Conservation (phyloP, 2,797 vertebrate species). For the Danio tinwini region DNA sequence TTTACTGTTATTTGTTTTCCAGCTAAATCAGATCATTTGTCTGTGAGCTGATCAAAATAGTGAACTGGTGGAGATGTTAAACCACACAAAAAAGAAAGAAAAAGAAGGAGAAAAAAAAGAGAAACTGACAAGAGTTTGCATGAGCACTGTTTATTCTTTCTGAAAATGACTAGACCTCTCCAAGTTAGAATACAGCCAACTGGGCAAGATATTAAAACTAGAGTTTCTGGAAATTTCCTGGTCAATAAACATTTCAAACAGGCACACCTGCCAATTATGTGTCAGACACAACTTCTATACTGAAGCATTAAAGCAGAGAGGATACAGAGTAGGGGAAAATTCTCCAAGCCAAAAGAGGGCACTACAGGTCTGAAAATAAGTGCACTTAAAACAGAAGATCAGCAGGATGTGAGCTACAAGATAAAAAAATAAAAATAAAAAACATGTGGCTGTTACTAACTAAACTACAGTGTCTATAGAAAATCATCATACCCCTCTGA, state of each 20-base stretch:
- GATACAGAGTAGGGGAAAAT: constrained; percentile 1
- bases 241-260: constrained; percentile 66
- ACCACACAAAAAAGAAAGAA: constrained; percentile 59
- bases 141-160: constrained; percentile 62
- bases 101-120: not conserved
- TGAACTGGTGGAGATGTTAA: constrained; percentile 53
- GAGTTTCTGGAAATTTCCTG: constrained; percentile 61
- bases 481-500: too few species aligned
- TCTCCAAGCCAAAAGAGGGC: not conserved
- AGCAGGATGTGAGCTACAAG: not conserved
- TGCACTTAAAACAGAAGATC: not conserved
- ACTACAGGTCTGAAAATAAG: constrained; percentile 7
- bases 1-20: too few species aligned
- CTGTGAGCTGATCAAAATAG: constrained; percentile 33
- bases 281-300: constrained; percentile 41
- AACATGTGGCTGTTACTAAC: not conserved
- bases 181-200: constrained; percentile 58
- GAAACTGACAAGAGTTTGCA: constrained; percentile 71
- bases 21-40: too few species aligned
- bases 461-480: not conserved
- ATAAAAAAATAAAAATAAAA: too few species aligned
- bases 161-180: constrained; percentile 55
- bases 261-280: constrained; percentile 51
- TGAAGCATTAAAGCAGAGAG: constrained; percentile 3
- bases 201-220: constrained; percentile 62